Base-by-base conservation (phyloP, 2,113 vertebrate genomes). In the Neotragus pygmaeus region DNA sequence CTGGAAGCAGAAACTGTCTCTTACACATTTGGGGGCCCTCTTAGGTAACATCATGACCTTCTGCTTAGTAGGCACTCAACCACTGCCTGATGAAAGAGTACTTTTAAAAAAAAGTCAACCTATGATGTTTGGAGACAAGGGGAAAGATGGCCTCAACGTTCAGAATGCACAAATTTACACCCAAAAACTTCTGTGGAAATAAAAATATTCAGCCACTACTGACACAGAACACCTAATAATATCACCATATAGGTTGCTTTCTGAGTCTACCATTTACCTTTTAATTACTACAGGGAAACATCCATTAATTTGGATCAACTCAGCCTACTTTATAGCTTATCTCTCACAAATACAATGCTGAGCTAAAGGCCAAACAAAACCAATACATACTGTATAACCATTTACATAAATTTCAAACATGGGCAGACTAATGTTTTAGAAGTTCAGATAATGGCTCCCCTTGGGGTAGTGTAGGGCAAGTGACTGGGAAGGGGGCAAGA, bases 331-430 rank as follows among this genome's bases (percentile, higher is more conserved):
- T 58, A n/a, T 14, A 64, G 21, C 89, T 93, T 25, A 88, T 47
- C 8, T 27, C 27, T 88, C 43, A 85, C 11, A 70, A 84, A 75
- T 60, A 81, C 12, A 90, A 88, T 23, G 39, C 13, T 96, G 30
- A 95, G 39, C 78, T 91, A 85, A 95, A 89, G 36, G 53, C 9
- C 70, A 97, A 83, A 90, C 53, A 82, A 39, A 91, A 83, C 30
- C 10, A 45, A 80, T 27, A n/a, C 8, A 43, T 70, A 80, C 7
- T 78, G 0, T 17, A 60, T 14, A n/a, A 64, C 39, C 15, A 88
- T 70, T 89, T 90, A 80, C 33, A 28, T 58, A 81, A 58, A 64
- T 57, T 62, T 80, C 36, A 91, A 90, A 86, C 58, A 80, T 1
- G 64, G n/a, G 53, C 58, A 94, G 85, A 97, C 7, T 21, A 51